Percentiles rank a stretch among this genome's conserved stretches.
These are phyloP conservation scores for Crenichthys baileyi DNA, from an alignment of 2,797 vertebrate genomes.

Conservation along the genomic window DNA sequence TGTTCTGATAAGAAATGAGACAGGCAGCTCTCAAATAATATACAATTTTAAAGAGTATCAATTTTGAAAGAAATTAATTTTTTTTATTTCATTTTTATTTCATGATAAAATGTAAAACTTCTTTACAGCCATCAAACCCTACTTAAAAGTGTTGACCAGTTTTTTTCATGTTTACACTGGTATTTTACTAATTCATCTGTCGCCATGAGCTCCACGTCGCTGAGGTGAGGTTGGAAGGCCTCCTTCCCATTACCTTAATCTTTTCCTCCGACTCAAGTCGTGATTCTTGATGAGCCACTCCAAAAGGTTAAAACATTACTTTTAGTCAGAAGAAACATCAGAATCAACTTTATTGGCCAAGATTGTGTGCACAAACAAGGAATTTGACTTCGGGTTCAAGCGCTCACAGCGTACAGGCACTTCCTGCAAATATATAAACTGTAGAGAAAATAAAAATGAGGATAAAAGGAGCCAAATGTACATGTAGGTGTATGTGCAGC, in stretches of 20 bases:
- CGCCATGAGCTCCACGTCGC: neutral
- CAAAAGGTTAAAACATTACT: neutral
- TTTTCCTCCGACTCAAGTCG: neutral
- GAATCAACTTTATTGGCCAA: no score
- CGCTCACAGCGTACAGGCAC: no score
- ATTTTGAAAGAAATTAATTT: neutral
- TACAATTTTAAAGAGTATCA: neutral
- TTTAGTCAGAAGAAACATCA: neutral
- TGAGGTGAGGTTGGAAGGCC: neutral
- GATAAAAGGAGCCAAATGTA: no score
- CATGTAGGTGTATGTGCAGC: no score
- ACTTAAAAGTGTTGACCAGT: neutral
- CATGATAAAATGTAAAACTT: no score
- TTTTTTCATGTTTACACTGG: neutral
- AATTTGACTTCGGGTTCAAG: no score
- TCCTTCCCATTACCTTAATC: neutral
- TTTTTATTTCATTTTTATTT: no score
- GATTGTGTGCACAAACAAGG: no score
- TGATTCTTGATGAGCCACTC: neutral
- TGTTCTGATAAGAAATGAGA: neutral
- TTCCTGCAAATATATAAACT: no score
- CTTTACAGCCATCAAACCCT: no score
- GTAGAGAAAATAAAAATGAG: no score
- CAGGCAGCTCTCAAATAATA: neutral
- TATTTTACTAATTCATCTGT: neutral